These are phyloP conservation scores for Prietella phreatophila DNA, from an alignment of 2,113 vertebrate genomes.

Conservation along the genomic window DNA sequence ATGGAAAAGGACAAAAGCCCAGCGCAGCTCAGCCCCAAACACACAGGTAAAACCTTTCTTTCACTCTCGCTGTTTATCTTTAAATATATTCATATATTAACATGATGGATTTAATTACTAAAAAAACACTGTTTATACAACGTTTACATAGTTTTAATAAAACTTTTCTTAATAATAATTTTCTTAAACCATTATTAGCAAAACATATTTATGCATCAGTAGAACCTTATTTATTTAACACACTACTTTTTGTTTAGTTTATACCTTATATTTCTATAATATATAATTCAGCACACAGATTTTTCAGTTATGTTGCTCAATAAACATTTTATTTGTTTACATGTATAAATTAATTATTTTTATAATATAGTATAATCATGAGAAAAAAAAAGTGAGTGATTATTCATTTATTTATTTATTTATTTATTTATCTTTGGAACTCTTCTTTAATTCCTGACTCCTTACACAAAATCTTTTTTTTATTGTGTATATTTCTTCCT, in stretches of 20 bases:
- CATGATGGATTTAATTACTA: not conserved
- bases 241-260: not conserved
- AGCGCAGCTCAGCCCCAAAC: constrained; percentile 87
- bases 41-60: constrained; percentile 80
- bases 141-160: no score
- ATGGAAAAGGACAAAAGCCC: constrained; percentile 81
- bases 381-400: no score
- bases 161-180: not conserved
- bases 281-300: not conserved
- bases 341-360: not conserved
- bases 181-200: not conserved
- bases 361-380: no score
- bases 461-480: not conserved
- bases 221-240: not conserved
- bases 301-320: not conserved
- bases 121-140: no score
- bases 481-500: not conserved
- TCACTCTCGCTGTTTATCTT: not conserved
- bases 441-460: not conserved
- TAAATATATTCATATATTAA: not conserved
- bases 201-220: not conserved
- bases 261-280: not conserved
- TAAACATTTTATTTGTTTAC: not conserved
- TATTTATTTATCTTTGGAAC: not conserved
- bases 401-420: not conserved